Base-by-base conservation (phyloP, 2,797 vertebrate genomes). In the Emydoidea blandingii region DNA sequence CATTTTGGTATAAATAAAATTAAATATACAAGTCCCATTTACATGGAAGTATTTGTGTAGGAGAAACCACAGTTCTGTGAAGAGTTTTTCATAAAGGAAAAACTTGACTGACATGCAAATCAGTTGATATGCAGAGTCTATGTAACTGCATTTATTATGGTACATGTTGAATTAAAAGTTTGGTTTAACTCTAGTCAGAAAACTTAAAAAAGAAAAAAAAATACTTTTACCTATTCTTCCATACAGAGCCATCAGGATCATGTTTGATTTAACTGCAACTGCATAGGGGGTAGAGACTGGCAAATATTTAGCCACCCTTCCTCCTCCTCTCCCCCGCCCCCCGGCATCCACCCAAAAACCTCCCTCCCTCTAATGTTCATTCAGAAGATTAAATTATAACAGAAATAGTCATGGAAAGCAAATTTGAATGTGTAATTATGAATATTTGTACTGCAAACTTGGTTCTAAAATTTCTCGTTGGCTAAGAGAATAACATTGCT, bases 1-100 rank as follows among this genome's bases (percentile, higher is more conserved):
- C 57, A 68, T 41, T 81, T 76, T 82, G 57, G 37, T 59, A 4
- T 68, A 25, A 72, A 53, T 0, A 0, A 85, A 85, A 54, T 19
- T 6, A 7, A 72, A 27, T 76, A 41, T 74, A 44, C 25, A 47
- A 16, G 6, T 76, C 27, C 7, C 27, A 47, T 49, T 29, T 21
- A 56, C 4, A 49, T 47, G 12, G 50, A 12, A 21, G 1, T 1
- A 9, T 59, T 6, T 0, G 1, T 80, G 62, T 31, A 44, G 41
- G 25, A 62, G 54, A 59, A 87, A 53, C 1, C 0, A 2, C 78
- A 65, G 52, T n/a, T 57, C 16, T 4, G 1, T 3, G 54, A 52
- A 87, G 78, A 47, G 18, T 31, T 49, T 4, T 37, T 52, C 27
- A 34, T 88, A 44, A 80, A 44, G 52, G 25, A 47, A 59, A 15